These are phyloP conservation scores for Synanceia verrucosa DNA, from an alignment of 2,797 vertebrate genomes.

Conservation along the genomic window DNA sequence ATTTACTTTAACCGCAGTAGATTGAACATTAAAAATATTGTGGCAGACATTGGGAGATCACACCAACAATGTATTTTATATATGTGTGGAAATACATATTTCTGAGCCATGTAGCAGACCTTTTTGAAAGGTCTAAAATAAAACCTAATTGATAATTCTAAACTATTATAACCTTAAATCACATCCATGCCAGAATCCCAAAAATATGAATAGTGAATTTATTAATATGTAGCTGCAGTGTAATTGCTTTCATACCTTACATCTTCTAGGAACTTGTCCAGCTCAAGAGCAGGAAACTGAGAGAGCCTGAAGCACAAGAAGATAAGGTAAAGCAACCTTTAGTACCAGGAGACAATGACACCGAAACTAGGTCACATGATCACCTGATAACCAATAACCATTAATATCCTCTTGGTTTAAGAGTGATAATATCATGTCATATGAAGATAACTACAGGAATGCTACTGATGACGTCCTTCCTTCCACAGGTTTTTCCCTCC, in stretches of 20 bases:
- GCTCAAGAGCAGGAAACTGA: constrained; percentile 94
- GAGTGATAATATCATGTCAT: no score
- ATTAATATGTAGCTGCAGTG: background rate
- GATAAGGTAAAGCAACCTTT: background rate
- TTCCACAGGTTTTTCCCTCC: background rate
- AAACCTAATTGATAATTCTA: no score
- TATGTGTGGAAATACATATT: no score
- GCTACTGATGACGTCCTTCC: background rate
- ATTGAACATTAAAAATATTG: no score
- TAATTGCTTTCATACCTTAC: constrained; percentile 85
- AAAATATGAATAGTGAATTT: background rate
- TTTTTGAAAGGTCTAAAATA: no score
- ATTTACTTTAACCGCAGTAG: no score
- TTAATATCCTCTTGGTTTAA: background rate
- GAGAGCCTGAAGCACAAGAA: constrained; percentile 86
- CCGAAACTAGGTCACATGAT: background rate
- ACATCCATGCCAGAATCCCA: background rate
- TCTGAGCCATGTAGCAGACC: no score
- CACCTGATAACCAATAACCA: background rate
- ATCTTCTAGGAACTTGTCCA: constrained; percentile 99
- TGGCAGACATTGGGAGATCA: no score
- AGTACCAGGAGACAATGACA: background rate
- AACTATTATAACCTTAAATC: no score
- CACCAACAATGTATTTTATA: no score
- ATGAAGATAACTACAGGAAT: background rate